Base-by-base conservation (phyloP, 2,113 vertebrate species). In the Tursiops truncatus region DNA sequence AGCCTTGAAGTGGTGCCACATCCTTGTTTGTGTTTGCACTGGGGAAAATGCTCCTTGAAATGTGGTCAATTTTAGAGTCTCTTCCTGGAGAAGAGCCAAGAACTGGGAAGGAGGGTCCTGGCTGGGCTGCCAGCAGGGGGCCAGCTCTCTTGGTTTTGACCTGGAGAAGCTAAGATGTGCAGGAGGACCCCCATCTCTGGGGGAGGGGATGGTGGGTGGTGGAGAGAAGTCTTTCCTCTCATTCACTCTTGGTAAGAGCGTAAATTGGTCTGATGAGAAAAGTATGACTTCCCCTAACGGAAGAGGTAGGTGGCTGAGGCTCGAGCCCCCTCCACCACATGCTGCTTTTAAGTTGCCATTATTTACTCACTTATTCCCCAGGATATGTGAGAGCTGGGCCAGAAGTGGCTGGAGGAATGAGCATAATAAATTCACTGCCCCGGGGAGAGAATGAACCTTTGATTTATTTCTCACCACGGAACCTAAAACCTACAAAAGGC, bases 391-490 rank as follows among this genome's bases (percentile, higher is more conserved):
- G 28, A 8, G 23, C 21, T 44, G 38, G 56, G 79, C 36, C 73
- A 36, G 20, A 76, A 81, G 70, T 21, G 36, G 71, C 44, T 58
- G 36, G 67, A 89, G 67, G 31, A 94, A 71, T 4, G 90, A 77
- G 47, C 15, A 26, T 67, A 56, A 88, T 44, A 76, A 65, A 83
- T n/a, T 28, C 28, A 36, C 71, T 4, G 41, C 41, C 65, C 63
- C 1, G 8, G 86, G 41, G 25, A 71, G 53, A 86, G 31, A 33
- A 47, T 58, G 74, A 20, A 28, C 18, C 28, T 80, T 88, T 8
- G 33, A 85, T 95, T 76, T 63, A 50, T 70, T 93, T 79, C 87
- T 89, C 62, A 84, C 70, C 60, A 38, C 0, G 15, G 83, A 89
- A 81, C 53, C 60, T 70, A 80, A 76, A 80, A 38, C 14, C 9